These are phyloP conservation scores for Tauraco erythrolophus DNA, from an alignment of 2,113 vertebrate genomes.

Conservation along the genomic window DNA sequence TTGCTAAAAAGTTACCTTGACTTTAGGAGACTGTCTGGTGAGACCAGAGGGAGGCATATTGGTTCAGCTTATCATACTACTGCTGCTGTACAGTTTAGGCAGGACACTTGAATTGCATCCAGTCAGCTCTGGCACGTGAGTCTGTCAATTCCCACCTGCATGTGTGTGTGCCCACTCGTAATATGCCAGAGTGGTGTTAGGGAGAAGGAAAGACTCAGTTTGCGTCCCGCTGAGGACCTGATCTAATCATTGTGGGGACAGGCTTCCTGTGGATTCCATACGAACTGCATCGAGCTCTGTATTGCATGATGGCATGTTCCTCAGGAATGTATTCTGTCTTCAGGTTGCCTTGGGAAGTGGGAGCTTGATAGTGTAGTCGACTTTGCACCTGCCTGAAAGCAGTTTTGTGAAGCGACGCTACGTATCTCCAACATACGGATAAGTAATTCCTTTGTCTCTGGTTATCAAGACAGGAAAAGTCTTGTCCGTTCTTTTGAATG, in stretches of 20 bases:
- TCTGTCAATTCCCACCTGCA: not conserved
- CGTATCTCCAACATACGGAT: not conserved
- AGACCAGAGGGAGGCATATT: not conserved
- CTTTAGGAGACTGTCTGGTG: not conserved
- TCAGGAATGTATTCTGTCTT: not conserved
- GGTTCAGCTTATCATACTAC: not conserved
- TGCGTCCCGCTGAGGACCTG: not conserved
- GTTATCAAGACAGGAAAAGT: not conserved
- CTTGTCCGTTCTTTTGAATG: not conserved
- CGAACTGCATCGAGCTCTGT: not conserved
- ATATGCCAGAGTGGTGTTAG: not conserved
- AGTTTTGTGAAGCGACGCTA: not conserved
- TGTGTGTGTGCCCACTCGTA: fast-evolving
- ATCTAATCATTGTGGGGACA: not conserved
- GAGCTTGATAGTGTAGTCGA: fast-evolving
- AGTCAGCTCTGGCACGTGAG: not conserved
- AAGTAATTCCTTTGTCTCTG: not conserved
- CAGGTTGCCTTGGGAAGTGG: not conserved
- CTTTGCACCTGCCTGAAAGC: not conserved
- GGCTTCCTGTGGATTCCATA: not conserved
- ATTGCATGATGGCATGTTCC: not conserved
- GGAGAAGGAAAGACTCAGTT: not conserved
- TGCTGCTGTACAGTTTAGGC: not conserved
- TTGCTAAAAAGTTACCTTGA: not conserved
- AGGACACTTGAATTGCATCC: not conserved